Base-by-base conservation (phyloP, 2,888 invertebrate species). In the Volucella zonaria region DNA sequence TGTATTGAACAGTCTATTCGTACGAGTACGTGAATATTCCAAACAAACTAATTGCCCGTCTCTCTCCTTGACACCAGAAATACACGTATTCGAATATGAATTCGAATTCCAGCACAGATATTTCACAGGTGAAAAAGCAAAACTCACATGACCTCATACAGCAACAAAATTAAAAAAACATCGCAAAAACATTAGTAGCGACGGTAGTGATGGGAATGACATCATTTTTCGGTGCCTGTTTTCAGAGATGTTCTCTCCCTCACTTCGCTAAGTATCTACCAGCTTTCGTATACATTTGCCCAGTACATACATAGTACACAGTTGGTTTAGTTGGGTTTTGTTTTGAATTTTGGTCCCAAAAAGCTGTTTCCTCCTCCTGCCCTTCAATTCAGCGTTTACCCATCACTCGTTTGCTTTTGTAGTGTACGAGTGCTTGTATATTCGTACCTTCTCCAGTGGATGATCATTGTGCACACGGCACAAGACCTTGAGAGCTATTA, bases 161-260 rank as follows among this genome's bases (percentile, higher is more conserved):
- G 40, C 12, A 18, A 38, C 38, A 49, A 11, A 31, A 45, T 47
- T 38, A 58, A 61, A 43, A 31, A 31, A 31, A 62, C n/a, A 18
- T 15, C 61, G 10, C 15, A 18, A 42, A n/a, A n/a, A 49, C 14
- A 23, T 31, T 31, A 31, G 31, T 31, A 31, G 12, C 58, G 58
- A 12, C 62, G 15, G 38, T 38, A 8, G 12, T 40, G n/a, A 43
- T 52, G 40, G 15, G 47, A 68, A 82, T 83, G 82, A 83, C 82
- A 83, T 83, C 82, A 83, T 78, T 79, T 54, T 58, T 43, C 58
- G 52, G 54, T 52, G 58, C 42, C 51, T 47, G 54, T 40, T 62
- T 70, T 70, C 42, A 45, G 51, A 76, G 76, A 68, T 76, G 14
- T 49, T 62, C 38, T 52, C 54, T 70, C 54, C 40, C 54, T 70